These are phyloP conservation scores for Crossaster papposus DNA, from an alignment of 53 echinoderm and acorn worm genomes.

Conservation along the genomic window DNA sequence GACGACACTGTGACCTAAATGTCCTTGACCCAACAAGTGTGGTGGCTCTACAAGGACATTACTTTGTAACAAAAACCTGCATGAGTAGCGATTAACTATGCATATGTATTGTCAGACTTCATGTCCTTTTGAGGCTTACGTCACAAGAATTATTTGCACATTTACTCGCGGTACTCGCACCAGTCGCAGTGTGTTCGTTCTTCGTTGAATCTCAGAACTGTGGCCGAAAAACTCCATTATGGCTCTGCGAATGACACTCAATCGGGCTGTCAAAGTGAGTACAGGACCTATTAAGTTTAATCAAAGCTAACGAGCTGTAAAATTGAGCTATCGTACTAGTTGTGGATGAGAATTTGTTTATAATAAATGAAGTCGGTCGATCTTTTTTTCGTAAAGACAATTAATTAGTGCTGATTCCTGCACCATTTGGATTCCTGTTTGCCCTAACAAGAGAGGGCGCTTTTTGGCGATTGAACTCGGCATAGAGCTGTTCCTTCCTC, in stretches of 20 bases:
- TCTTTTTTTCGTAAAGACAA: too few relatives aligned
- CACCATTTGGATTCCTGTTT: too few relatives aligned
- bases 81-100: neutral
- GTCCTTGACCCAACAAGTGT: neutral
- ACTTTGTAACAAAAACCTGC: neutral
- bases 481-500: too few relatives aligned
- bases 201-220: neutral
- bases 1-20: neutral
- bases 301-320: neutral
- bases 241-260: constrained; percentile 31
- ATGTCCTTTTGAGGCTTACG: neutral
- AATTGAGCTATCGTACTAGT: too few relatives aligned
- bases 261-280: constrained; percentile 17
- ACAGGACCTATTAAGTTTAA: neutral
- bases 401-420: too few relatives aligned
- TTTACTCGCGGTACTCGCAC: neutral
- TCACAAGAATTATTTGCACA: neutral
- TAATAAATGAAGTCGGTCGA: too few relatives aligned
- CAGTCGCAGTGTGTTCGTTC: neutral
- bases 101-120: too few relatives aligned
- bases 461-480: too few relatives aligned
- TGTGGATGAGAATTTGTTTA: neutral
- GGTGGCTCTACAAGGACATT: neutral
- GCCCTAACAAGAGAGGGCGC: too few relatives aligned
- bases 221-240: neutral